Evolutionary conservation across 2,113 vertebrate species (phyloP).

Genomic region (Heteronetta atricapilla): DNA sequence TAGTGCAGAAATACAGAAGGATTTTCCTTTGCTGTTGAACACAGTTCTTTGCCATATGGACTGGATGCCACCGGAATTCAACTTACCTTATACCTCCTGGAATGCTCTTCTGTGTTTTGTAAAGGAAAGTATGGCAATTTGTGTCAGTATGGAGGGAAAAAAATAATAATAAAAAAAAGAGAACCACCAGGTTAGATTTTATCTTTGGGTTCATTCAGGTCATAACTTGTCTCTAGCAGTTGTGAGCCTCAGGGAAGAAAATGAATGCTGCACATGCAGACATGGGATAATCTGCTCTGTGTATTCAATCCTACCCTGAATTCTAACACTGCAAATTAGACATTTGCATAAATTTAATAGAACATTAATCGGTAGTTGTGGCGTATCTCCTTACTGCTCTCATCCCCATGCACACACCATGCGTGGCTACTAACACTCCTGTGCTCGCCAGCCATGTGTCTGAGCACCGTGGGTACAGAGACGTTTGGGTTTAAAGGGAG

Average conservation of each 20-base stretch:
- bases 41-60: not conserved
- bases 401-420: fast-evolving
- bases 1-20: fast-evolving
- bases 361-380: fast-evolving
- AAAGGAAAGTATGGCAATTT: not conserved
- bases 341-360: fast-evolving
- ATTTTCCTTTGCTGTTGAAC: not conserved
- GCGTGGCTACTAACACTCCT: fast-evolving
- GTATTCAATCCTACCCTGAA: not conserved
- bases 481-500: fast-evolving
- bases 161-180: too few relatives aligned
- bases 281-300: not conserved
- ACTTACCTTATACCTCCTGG: not conserved
- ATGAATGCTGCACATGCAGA: fast-evolving
- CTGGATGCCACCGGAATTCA: not conserved
- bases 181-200: not conserved
- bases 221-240: not conserved
- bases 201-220: not conserved
- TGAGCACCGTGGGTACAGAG: fast-evolving
- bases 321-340: fast-evolving
- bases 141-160: not conserved
- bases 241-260: too few relatives aligned
- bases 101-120: not conserved
- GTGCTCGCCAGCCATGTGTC: fast-evolving
- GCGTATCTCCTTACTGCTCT: not conserved